Evolutionary conservation across 2,113 vertebrate genomes (phyloP), one percentile per base, ranked within the genome.

Genomic region (Scalopus aquaticus): DNA sequence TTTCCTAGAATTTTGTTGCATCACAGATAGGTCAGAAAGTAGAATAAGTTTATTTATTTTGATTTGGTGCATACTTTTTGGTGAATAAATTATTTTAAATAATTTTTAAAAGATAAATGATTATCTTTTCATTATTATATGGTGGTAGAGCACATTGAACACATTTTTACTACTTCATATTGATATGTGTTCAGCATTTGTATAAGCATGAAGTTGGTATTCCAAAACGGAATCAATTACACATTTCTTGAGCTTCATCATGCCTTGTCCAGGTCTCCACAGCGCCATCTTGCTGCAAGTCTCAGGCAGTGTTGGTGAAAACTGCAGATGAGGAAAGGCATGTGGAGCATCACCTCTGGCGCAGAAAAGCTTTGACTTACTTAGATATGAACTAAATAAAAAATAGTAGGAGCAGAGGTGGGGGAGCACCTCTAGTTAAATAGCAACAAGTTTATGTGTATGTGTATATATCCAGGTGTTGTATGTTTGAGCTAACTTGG

Each of bases 1-100:
- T 91, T 86, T 81, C 42, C 49, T 39, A 16, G 70, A 64, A 80
- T 37, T 62, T 56, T 20, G 9, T 81, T 89, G 39, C 73, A 20
- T 51, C 62, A 92, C 26, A 62, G 22, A 26, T 39, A 15, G 5
- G 10, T 67, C 35, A 49, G 17, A 9, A n/a, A 49, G 35, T 84
- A 85, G 54, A 83, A 22, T 64, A 69, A 83, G 32, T 20, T 65
- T 73, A 32, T 35, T 42, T 22, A 65, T 94, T 92, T 91, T 79
- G 49, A 92, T 83, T 94, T 90, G 77, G 39, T 49, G 16, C 42
- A 17, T 84, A 65, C 60, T 87, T 96, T 88, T 89, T 85, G 30
- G 39, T 77, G 7, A 54, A 6, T 62, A 83, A 46, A 39, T 93
- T 74, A 39, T 24, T 92, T 37, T 90, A 49, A 42, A 65, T 58